phyloP scores from a whole-genome alignment of 1,140 invertebrate species.

The Chrysoperla carnea region DNA sequence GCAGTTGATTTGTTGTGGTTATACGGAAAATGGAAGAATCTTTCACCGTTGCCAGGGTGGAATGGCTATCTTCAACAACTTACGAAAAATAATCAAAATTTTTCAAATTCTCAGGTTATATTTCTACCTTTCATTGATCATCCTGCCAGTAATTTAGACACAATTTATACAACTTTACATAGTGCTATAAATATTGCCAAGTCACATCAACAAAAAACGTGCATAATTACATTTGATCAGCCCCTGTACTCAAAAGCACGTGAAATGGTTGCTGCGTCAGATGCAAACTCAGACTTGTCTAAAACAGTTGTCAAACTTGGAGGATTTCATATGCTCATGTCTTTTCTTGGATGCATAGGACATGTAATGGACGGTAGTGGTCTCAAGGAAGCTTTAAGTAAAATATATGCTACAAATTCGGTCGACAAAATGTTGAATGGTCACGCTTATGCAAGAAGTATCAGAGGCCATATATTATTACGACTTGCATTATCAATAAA shows the following conservation, averaged over 20 bases:
- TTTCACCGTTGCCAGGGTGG: conserved; percentile 10
- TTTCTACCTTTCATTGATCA: conserved; percentile 9
- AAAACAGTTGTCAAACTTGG: conserved; percentile 11
- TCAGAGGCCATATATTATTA: conserved; percentile 21
- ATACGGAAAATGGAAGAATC: conserved; percentile 13
- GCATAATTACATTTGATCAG: conserved; percentile 19
- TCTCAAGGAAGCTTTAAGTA: conserved; percentile 16
- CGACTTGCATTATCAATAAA: conserved; percentile 9
- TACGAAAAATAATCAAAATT: conserved; percentile 7
- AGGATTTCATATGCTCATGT: conserved; percentile 20
- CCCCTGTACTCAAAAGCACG: conserved; percentile 16
- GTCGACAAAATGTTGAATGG: conserved; percentile 20
- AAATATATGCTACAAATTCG: conserved; percentile 14
- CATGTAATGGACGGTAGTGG: conserved; percentile 20
- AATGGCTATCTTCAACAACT: conserved; percentile 13
- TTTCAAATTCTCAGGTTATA: conserved; percentile 6
- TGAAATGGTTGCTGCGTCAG: conserved; percentile 7
- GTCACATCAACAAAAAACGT: conserved; percentile 8
- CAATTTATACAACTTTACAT: conserved; percentile 7
- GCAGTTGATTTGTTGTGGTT: conserved; percentile 15
- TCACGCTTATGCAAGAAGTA: conserved; percentile 21
- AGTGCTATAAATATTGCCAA: conserved; percentile 3
- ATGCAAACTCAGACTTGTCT: conserved; percentile 3
- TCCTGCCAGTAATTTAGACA: conserved; percentile 7
- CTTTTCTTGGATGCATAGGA: conserved; percentile 21